Base-by-base conservation (phyloP, 1,140 invertebrate genomes). In the Manduca sexta region DNA sequence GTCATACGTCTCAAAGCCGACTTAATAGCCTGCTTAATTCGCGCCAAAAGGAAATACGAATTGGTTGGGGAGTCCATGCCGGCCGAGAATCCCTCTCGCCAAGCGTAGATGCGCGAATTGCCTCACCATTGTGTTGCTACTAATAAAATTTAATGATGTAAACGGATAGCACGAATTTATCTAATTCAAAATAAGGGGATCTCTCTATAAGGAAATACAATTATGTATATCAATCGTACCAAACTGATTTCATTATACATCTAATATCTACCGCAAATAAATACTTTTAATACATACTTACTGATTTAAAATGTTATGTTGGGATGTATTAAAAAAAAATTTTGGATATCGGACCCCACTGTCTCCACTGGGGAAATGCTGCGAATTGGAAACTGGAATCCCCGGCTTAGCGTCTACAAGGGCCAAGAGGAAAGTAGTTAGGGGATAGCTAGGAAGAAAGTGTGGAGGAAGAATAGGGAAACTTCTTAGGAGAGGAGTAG, bases 91-190 rank as follows among this genome's bases (percentile, higher is more conserved):
- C 69, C 72, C 74, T 78, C 69, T 62, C 64, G 48, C 37, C 30
- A 8, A 26, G 8, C 18, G 52, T 61, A 50, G 55, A 69, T 61
- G 60, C 58, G 67, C 68, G 56, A 44, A 73, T 71, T 64, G 60
- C 59, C 55, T 48, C 52, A 45, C 65, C 53, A 82, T 83, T 82
- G 77, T 83, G 59, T 71, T 71, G 66, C 73, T 58, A 69, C 74
- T 82, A 83, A 83, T 85, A 85, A 83, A 85, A 83, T 85, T 83
- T 85, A 85, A 83, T 85, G 79, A 82, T 82, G 82, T 85, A 83
- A 85, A 85, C 77, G 77, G 77, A 84, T 84, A 83, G 69, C 74
- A 67, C 60, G 76, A 80, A 81, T 79, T 78, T 76, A 81, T 80
- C 69, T 75, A 69, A 77, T 56, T 79, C 60, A 43, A 54, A 52